Evolutionary conservation across 92 coral and sea anemone species (phyloP).

Genomic region (Paragorgia papillata): DNA sequence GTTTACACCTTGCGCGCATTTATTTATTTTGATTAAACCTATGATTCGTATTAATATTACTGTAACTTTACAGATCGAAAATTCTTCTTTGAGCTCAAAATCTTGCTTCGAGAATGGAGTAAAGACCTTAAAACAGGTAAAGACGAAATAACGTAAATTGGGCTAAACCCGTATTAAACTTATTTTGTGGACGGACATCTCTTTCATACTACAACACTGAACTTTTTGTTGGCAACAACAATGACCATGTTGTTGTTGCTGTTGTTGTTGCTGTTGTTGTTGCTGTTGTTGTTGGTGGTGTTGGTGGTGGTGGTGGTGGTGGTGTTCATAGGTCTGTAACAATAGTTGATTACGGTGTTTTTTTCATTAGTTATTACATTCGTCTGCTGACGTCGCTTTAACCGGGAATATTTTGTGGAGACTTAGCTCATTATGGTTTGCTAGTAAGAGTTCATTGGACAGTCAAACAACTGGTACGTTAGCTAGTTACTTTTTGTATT

Average conservation of each 20-base stretch:
- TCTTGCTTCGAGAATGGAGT: slow-evolving; percentile 42
- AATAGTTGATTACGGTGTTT: background rate
- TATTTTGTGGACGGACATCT: too few relatives aligned
- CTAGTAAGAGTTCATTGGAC: slow-evolving; percentile 56
- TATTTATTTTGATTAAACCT: background rate
- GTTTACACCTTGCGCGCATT: background rate
- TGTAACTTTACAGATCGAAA: slow-evolving; percentile 20
- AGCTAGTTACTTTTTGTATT: too few relatives aligned
- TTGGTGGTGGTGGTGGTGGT: too few relatives aligned
- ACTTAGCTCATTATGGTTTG: slow-evolving; percentile 72
- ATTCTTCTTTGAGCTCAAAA: slow-evolving; percentile 16
- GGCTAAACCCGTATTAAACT: too few relatives aligned
- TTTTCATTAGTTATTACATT: slow-evolving; percentile 59
- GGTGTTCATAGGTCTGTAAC: background rate
- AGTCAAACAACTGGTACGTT: slow-evolving; percentile 71
- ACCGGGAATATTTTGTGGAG: slow-evolving; percentile 71
- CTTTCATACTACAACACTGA: too few relatives aligned
- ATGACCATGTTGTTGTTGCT: too few relatives aligned
- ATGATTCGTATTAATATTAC: background rate
- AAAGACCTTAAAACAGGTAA: slow-evolving; percentile 44
- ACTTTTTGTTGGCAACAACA: too few relatives aligned
- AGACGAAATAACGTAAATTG: background rate
- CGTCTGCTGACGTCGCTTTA: slow-evolving; percentile 67
- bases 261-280: too few relatives aligned
- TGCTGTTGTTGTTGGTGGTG: too few relatives aligned